Evolutionary conservation across 2,113 vertebrate species (phyloP).

Genomic region (Thunnus thynnus): DNA sequence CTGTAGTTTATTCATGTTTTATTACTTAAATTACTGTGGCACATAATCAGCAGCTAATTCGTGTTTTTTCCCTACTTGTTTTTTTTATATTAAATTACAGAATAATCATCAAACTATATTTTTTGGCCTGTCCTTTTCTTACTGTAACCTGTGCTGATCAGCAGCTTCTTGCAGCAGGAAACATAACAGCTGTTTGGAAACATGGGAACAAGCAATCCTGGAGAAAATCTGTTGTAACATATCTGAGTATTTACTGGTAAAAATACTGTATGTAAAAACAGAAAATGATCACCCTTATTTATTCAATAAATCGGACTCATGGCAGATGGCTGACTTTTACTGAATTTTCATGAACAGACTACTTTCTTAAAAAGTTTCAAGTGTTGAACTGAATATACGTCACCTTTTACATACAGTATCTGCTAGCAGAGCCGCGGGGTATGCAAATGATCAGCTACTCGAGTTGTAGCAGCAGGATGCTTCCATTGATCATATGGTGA

Average conservation of each 20-base stretch:
- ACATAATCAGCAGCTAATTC: not conserved
- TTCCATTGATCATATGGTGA: constrained; percentile 7
- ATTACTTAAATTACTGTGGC: not conserved
- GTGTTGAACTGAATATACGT: not conserved
- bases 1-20: not conserved
- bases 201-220: not conserved
- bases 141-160: not conserved
- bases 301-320: not conserved
- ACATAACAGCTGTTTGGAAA: not conserved
- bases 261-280: not conserved
- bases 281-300: not conserved
- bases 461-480: constrained; percentile 1
- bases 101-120: not conserved
- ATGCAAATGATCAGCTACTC: constrained; percentile 38
- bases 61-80: not conserved
- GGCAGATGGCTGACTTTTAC: constrained; percentile 18
- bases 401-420: not conserved
- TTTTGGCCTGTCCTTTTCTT: not conserved
- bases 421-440: not conserved
- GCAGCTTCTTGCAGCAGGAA: not conserved
- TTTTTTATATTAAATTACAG: constrained; percentile 1
- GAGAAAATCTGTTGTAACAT: not conserved
- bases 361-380: not conserved
- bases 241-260: not conserved
- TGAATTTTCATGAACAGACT: not conserved